Base-by-base conservation (phyloP, 1,140 invertebrate species). In the Dendroctonus valens region DNA sequence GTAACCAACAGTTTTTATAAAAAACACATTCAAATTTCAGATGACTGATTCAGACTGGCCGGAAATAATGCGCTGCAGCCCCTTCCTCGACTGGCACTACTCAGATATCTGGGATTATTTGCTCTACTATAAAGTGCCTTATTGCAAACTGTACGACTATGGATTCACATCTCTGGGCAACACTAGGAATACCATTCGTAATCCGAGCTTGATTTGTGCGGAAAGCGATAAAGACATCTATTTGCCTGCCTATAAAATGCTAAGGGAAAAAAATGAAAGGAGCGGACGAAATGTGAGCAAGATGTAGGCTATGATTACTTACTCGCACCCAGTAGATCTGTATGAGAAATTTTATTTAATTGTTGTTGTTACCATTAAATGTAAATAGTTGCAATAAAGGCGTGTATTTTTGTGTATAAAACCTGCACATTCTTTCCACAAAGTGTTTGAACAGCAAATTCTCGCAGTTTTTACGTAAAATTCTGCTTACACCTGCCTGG, bases 111-210 rank as follows among this genome's bases (percentile, higher is more conserved):
- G 96, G 96, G 83, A 84, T 61, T 97, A 96, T 74, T 81, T 98
- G 6, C 77, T 90, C 8, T 76, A 84, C 12, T 81, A 91, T 49
- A 81, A 87, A 67, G 84, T 98, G 51, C 89, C 94, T 49, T 98
- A 97, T 75, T 98, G 96, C 77, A 82, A 81, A 14, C 81, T 98
- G 0, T 98, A 98, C 78, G 89, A 97, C 76, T 76, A 84, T 77
- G 95, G 94, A 26, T 97, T 93, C 74, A 93, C 93, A 0, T 97
- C 94, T 51, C 81, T 97, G 59, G 94, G 93, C 15, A 88, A 86
- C 73, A 83, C 81, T 72, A 81, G 84, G 6, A 92, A 92, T 73
- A 96, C 93, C 0, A 76, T 83, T 60, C 90, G 85, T 1, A 97
- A 97, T 84, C 89, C 91, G 74, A 82, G 48, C 77, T 80, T 60